Evolutionary conservation across 2,797 vertebrate species (phyloP).

Genomic region (Myotis pilosus): DNA sequence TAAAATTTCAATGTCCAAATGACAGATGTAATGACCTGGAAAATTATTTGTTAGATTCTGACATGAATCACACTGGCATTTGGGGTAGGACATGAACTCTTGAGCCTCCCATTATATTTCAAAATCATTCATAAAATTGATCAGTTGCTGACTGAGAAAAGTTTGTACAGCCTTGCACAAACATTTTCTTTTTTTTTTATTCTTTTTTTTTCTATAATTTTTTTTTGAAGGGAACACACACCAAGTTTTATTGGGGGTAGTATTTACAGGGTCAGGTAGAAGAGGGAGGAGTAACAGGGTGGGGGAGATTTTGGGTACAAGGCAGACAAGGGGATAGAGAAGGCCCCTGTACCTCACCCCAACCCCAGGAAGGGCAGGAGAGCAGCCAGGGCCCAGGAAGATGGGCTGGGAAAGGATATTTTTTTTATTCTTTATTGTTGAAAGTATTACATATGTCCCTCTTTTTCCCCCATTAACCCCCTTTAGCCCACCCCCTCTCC

Average conservation of each 20-base stretch:
- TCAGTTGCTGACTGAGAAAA: background rate
- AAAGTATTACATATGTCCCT: too few species aligned
- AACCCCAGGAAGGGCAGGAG: slow-evolving; percentile 6
- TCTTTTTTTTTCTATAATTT: too few species aligned
- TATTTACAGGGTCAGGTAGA: slow-evolving; percentile 71
- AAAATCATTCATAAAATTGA: background rate
- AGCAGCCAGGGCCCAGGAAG: slow-evolving; percentile 41
- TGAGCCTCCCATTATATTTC: background rate
- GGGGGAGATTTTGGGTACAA: background rate
- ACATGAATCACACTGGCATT: background rate
- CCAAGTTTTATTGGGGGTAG: slow-evolving; percentile 72
- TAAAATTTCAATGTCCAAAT: background rate
- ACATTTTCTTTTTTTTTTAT: background rate
- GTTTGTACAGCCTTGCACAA: background rate
- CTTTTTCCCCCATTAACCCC: too few species aligned
- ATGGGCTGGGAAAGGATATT: slow-evolving; percentile 14
- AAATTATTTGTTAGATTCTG: background rate
- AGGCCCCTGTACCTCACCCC: slow-evolving; percentile 38
- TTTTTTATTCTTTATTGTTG: too few species aligned
- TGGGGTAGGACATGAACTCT: background rate
- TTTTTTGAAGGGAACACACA: slow-evolving; percentile 63
- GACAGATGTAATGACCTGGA: background rate
- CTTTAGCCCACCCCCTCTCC: too few species aligned
- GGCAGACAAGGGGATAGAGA: slow-evolving; percentile 29
- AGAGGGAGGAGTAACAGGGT: slow-evolving; percentile 39